These are phyloP conservation scores for Drosophila testacea DNA, from an alignment of 2,888 invertebrate species.

Conservation along the genomic window DNA sequence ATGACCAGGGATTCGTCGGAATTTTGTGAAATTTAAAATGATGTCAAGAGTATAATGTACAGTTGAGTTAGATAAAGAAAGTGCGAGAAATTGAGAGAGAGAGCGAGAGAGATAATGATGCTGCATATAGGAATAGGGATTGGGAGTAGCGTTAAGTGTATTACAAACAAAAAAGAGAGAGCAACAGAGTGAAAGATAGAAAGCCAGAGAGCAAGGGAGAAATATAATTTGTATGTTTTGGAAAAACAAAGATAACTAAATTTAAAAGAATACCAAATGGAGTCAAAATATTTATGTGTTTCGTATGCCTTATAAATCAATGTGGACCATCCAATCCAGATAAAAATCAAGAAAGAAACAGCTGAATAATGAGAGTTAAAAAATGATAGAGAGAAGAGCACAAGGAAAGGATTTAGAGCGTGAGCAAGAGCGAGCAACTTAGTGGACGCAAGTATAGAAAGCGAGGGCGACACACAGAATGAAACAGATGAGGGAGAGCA, in stretches of 20 bases:
- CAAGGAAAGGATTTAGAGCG: slow-evolving; percentile 1
- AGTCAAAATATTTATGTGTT: slow-evolving; percentile 49
- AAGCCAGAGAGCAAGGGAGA: slow-evolving; percentile 15
- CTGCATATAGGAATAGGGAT: slow-evolving; percentile 7
- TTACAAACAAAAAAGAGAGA: not conserved
- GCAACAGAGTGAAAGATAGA: slow-evolving; percentile 6
- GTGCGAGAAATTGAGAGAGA: slow-evolving; percentile 3
- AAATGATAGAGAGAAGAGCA: slow-evolving; percentile 3
- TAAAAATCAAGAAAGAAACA: slow-evolving; percentile 5
- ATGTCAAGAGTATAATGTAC: slow-evolving; percentile 35
- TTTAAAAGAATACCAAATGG: slow-evolving; percentile 11
- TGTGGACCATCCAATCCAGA: slow-evolving; percentile 49
- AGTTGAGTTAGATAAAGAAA: slow-evolving; percentile 3
- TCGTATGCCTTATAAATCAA: slow-evolving; percentile 56
- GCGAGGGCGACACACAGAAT: not conserved
- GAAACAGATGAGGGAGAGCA: not conserved
- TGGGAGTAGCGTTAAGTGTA: slow-evolving; percentile 22
- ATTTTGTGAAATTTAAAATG: slow-evolving; percentile 46
- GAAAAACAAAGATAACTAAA: slow-evolving; percentile 8
- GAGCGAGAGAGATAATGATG: slow-evolving; percentile 10
- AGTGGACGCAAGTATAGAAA: not conserved
- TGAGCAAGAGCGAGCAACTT: slow-evolving; percentile 16
- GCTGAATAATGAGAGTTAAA: slow-evolving; percentile 13
- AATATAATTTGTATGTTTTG: slow-evolving; percentile 10
- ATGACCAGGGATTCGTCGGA: slow-evolving; percentile 57